Conservation (phyloP, 1,140 invertebrate genomes). For the Agrilus planipennis region DNA sequence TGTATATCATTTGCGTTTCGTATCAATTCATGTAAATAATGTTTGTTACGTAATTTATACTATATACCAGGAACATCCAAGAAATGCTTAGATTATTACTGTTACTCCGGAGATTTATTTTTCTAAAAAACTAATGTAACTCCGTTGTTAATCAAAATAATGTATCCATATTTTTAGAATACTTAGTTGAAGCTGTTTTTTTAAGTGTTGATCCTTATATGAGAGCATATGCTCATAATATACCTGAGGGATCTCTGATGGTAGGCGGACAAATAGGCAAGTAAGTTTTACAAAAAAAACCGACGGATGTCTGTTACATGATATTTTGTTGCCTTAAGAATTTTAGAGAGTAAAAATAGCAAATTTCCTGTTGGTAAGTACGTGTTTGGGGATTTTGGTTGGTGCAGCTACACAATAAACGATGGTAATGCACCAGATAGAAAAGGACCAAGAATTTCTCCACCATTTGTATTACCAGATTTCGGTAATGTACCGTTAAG, state of each 20-base stretch:
- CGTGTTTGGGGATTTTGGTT: conserved; percentile 40
- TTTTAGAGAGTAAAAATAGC: conserved; percentile 26
- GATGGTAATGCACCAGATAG: conserved; percentile 13
- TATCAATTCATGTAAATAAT: no score
- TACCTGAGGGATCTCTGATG: conserved; percentile 25
- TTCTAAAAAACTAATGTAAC: no score
- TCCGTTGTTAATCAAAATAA: no score
- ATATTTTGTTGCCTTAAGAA: conserved; percentile 15
- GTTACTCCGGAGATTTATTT: no score
- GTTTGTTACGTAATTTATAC: no score
- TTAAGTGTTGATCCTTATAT: conserved; percentile 63
- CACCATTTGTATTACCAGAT: conserved; percentile 32
- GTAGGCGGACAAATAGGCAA: background rate
- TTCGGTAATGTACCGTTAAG: conserved; percentile 36
- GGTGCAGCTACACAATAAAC: conserved; percentile 41
- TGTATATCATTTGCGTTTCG: no score
- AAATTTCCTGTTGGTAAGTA: conserved; percentile 37
- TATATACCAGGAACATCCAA: no score
- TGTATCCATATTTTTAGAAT: no score
- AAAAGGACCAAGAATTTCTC: background rate
- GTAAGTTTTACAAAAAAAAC: background rate
- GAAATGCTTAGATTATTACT: no score
- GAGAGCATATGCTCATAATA: conserved; percentile 41
- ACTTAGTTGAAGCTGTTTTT: conserved; percentile 51
- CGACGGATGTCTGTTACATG: background rate